phyloP scores from a whole-genome alignment of 1,140 invertebrate species.

The Scaptomyza montana region DNA sequence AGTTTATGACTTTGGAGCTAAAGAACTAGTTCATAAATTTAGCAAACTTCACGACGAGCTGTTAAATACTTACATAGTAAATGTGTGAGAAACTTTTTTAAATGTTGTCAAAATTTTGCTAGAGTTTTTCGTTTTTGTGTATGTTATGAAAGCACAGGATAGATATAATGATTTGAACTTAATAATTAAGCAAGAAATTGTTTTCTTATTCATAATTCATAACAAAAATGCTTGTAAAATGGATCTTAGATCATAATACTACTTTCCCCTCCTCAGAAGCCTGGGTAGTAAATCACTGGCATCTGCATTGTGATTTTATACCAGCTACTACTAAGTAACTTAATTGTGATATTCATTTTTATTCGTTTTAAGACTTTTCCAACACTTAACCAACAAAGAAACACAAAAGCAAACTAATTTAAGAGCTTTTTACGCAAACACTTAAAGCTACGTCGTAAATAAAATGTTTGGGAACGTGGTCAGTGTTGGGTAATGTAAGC shows the following conservation, averaged over 20 bases:
- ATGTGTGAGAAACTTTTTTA: neutral
- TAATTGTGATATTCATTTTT: neutral
- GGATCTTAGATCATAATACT: neutral
- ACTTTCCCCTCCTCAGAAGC: neutral
- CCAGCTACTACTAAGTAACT: neutral
- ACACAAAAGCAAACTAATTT: neutral
- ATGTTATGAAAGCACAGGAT: no score
- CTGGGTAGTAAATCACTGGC: neutral
- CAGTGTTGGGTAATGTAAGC: conserved; percentile 40
- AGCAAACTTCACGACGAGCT: neutral
- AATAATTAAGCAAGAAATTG: neutral
- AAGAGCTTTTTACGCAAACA: conserved; percentile 16
- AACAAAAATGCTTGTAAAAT: neutral
- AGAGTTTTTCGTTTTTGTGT: no score
- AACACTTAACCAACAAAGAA: neutral
- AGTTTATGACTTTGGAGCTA: neutral
- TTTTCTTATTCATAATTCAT: neutral
- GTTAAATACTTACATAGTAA: neutral
- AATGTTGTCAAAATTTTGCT: neutral
- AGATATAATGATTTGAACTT: no score
- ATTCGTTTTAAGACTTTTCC: neutral
- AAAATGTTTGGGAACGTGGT: neutral
- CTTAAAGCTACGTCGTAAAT: conserved; percentile 31
- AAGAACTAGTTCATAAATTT: conserved; percentile 14
- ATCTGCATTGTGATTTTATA: neutral